Evolutionary conservation across 2,888 invertebrate species (phyloP), one percentile per base, ranked within the genome.

Genomic region (Adelphocoris suturalis): DNA sequence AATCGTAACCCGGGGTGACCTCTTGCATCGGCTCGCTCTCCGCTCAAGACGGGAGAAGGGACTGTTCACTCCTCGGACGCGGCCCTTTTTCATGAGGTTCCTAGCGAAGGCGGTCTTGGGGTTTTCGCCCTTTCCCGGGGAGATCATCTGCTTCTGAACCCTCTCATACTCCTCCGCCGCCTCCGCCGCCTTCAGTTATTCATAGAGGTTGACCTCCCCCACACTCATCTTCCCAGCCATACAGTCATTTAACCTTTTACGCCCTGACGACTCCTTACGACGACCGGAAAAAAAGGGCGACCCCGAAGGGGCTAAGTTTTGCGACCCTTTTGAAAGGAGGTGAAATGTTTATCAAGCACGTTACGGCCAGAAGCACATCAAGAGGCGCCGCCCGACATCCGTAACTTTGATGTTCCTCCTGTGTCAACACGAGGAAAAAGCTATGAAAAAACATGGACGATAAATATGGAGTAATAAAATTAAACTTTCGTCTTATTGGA

Each of bases 241-340:
- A 78, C 46, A 46, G 78, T 78, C 78, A 52, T 82, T 82, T 82
- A 82, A 82, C 82, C 82, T 52, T 82, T 82, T 82, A 82, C 52
- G 23, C 19, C 82, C 37, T 47, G 16, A 37, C 37, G 78, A n/a
- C 37, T 81, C 81, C 81, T 47, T 47, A 1, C 1, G 16, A 27
- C 5, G 23, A 3, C 37, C 37, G 3, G 27, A 52, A n/a, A 19
- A 14, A 23, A 3, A 16, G 52, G 52, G 82, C 7, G 82, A 19
- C 52, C 78, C 82, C 52, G 14, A 82, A 82, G 55, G 82, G 82
- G 52, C 82, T 7, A 19, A 82, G 82, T 48, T 82, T 82, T 82
- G 82, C 16, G 82, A 82, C 82, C 82, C 82, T 82, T 48, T 82
- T 52, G 46, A 78, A 37, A 78, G 46, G 47, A 78, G 46, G 78